These are phyloP conservation scores for Glaucidium brasilianum DNA, from an alignment of 2,113 vertebrate species.

Conservation along the genomic window DNA sequence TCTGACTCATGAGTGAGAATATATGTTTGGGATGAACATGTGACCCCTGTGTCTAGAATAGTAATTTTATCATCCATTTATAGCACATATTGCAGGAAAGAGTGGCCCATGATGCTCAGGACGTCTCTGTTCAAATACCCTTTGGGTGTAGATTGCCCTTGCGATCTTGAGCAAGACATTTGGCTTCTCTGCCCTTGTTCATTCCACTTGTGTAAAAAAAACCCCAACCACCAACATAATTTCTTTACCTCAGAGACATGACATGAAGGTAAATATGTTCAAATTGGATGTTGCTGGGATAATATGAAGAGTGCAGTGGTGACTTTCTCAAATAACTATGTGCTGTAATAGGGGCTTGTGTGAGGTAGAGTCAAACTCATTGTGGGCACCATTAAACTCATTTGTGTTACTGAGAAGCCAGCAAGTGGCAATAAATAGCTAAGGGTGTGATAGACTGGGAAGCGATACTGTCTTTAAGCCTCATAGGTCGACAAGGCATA, in stretches of 20 bases:
- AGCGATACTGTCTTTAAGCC: neutral
- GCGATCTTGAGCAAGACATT: neutral
- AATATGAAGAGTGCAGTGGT: neutral
- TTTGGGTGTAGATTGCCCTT: neutral
- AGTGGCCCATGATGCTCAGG: neutral
- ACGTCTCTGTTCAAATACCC: neutral
- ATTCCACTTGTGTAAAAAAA: neutral
- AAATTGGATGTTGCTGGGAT: neutral
- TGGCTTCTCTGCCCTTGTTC: neutral
- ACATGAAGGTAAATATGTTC: neutral
- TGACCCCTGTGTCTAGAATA: neutral
- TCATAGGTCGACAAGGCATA: neutral
- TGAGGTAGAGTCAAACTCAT: neutral
- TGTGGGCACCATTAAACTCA: neutral
- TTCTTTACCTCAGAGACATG: neutral
- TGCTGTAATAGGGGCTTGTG: neutral
- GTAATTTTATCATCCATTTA: neutral
- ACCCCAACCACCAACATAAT: neutral
- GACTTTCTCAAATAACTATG: neutral
- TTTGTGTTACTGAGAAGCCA: neutral
- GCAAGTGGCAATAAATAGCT: neutral
- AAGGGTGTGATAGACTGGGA: neutral
- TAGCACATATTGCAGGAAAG: neutral
- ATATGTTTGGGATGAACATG: neutral
- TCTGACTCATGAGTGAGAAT: neutral